A percentile compares a stretch with the other conserved stretches of the same genome.
These are phyloP conservation scores for Drosophila chauvacae DNA, from an alignment of 1,140 invertebrate genomes.

Conservation along the genomic window DNA sequence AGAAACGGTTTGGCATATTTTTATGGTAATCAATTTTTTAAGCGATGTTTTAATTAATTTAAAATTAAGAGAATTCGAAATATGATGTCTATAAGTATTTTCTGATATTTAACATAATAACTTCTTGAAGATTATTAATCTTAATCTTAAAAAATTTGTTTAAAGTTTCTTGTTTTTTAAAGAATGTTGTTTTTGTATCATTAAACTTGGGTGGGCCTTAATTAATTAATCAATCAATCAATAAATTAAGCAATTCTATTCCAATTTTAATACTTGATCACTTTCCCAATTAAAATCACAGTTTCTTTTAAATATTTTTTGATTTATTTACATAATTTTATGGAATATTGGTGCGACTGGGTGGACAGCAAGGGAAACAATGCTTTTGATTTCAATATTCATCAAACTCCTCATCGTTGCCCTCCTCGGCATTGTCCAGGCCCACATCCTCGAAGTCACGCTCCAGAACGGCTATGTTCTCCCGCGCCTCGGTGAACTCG, in stretches of 20 bases:
- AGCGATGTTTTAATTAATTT: background rate
- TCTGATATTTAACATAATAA: no score
- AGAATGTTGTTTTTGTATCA: no score
- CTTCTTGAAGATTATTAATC: no score
- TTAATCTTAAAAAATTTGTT: no score
- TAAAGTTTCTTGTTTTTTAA: no score
- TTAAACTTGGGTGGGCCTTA: no score
- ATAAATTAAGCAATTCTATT: no score
- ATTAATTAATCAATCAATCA: no score
- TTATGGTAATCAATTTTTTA: no score
- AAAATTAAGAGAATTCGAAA: no score
- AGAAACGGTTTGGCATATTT: background rate
- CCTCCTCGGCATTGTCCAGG: slow-evolving; percentile 73
- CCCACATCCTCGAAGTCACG: slow-evolving; percentile 87
- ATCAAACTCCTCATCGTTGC: slow-evolving; percentile 49
- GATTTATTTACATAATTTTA: slow-evolving; percentile 34
- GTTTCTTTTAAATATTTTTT: background rate
- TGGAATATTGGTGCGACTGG: slow-evolving; percentile 6
- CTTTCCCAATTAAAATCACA: background rate
- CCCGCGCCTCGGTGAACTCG: slow-evolving; percentile 90
- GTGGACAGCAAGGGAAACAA: background rate
- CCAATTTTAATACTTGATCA: background rate
- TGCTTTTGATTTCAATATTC: slow-evolving; percentile 49
- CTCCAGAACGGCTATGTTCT: slow-evolving; percentile 90
- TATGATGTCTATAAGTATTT: no score